Evolutionary conservation across 2,113 vertebrate species (phyloP).

Genomic region (Ifrita kowaldi): DNA sequence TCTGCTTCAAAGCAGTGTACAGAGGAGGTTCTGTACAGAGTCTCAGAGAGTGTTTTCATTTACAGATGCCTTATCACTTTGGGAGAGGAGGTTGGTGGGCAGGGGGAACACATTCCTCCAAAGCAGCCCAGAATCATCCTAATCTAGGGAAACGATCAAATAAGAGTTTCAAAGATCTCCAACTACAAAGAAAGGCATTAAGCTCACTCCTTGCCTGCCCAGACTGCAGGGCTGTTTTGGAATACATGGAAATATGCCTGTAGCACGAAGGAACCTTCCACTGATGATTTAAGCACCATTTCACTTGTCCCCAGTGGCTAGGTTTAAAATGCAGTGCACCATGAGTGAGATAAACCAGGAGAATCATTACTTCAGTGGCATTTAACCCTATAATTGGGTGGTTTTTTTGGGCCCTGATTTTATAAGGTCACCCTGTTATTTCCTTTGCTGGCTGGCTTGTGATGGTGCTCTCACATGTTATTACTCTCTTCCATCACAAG

Average conservation of each 20-base stretch:
- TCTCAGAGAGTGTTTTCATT: slow-evolving; percentile 73
- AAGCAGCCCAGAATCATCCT: slow-evolving; percentile 37
- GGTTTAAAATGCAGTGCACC: not conserved
- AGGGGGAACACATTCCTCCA: slow-evolving; percentile 48
- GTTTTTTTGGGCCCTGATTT: slow-evolving; percentile 1
- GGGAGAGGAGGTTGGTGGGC: not conserved
- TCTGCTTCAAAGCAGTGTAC: slow-evolving; percentile 70
- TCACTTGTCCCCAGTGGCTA: not conserved
- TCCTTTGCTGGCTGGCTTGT: not conserved
- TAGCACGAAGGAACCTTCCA: not conserved
- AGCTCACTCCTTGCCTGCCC: slow-evolving; percentile 21
- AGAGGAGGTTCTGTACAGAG: slow-evolving; percentile 50
- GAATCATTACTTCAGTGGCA: not conserved
- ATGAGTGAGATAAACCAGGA: not conserved
- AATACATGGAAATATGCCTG: not conserved
- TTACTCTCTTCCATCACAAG: slow-evolving; percentile 34
- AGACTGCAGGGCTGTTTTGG: slow-evolving; percentile 17
- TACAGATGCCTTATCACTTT: slow-evolving; percentile 73
- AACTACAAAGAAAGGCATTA: slow-evolving; percentile 65
- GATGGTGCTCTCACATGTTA: slow-evolving; percentile 6
- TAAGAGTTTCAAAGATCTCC: slow-evolving; percentile 66
- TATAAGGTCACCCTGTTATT: slow-evolving; percentile 38
- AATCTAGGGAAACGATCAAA: slow-evolving; percentile 65
- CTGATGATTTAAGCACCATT: slow-evolving; percentile 24
- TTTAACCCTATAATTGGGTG: slow-evolving; percentile 11